Evolutionary conservation across 53 echinoderm and acorn worm genomes (phyloP), one percentile per base, ranked within the genome.

Genomic region (Luidia sarsii): DNA sequence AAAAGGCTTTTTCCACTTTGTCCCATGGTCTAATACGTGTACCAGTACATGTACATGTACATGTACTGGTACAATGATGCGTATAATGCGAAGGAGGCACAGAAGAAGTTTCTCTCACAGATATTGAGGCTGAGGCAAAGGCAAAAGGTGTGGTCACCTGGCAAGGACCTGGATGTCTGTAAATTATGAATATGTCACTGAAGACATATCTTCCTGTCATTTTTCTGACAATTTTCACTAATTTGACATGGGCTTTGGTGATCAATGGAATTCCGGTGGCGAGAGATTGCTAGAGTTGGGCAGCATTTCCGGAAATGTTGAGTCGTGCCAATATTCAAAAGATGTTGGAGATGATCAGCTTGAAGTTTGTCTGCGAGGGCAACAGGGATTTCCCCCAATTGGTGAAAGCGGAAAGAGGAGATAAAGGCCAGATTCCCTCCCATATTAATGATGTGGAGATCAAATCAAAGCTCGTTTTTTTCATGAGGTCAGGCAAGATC

Each of bases 341-440:
- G 38, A 49, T 70, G 51, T 35, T 48, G 8, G 31, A 70, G 11
- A 13, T 48, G 18, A 48, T 70, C 16, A 50, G 48, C 41, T 48
- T 11, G 18, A 32, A 29, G 29, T 57, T 57, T 65, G 65, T 65
- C 24, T 65, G 65, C 24, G 39, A 65, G 38, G 65, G 65, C 41
- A 65, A 65, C 43, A 13, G 7, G 18, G 65, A 65, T 65, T 65
- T 63, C 39, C 15, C 33, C 9, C 30, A 65, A 41, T 39, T 65
- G 30, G 32, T 38, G 8, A n/a, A 15, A 38, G 13, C 18, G 2
- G 15, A 65, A 31, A 65, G 21, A 39, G 27, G 65, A 65, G 39
- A 37, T 7, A 54, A 77, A 39, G 39, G 41, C 0, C 65, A 65
- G 39, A 33, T 39, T 10, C 65, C 39, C 18, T 21, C 31, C 13